Evolutionary conservation across 2,113 vertebrate genomes (phyloP), one percentile per base, ranked within the genome.

Genomic region (Conger conger): DNA sequence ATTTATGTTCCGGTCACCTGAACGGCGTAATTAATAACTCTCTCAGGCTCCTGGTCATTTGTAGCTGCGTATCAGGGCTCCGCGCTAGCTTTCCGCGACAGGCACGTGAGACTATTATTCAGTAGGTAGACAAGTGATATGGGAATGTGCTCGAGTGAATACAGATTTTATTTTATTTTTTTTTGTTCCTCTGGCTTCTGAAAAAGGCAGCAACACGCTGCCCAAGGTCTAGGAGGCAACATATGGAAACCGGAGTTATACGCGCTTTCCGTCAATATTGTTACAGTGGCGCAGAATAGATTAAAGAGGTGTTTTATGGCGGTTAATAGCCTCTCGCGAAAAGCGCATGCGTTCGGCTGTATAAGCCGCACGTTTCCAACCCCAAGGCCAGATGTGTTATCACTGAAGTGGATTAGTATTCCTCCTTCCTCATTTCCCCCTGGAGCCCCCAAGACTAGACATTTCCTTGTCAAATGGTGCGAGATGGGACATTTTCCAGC

Each of bases 21-120:
- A 88, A 60, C 83, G 83, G 73, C 84, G 82, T 82, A 90, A 93
- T 92, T 89, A 88, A 92, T 92, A 92, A 73, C 87, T 80, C 88
- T 68, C 87, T 87, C 79, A 82, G 79, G 90, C 91, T 91, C 84
- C 92, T 88, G 82, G 83, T 85, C 88, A 63, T 88, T 86, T 68
- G 45, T 30, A 76, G 37, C 53, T 42, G 57, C 84, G 86, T 16
- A 85, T 86, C 42, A 57, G 87, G 36, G 89, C 88, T 80, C 87
- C 78, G n/a, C 38, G 38, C 79, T 81, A 86, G 88, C 85, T 85
- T n/a, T 84, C 84, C 87, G 4, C 16, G 36, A 40, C 50, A 60
- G 3, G n/a, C 73, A 50, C 42, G 42, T 20, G 81, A 11, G 40
- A 13, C 57, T 13, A 30, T 60, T 42, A 60, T 33, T 80, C 76